Base-by-base conservation (phyloP, 2,888 invertebrate species). In the Osmoderma eremita region DNA sequence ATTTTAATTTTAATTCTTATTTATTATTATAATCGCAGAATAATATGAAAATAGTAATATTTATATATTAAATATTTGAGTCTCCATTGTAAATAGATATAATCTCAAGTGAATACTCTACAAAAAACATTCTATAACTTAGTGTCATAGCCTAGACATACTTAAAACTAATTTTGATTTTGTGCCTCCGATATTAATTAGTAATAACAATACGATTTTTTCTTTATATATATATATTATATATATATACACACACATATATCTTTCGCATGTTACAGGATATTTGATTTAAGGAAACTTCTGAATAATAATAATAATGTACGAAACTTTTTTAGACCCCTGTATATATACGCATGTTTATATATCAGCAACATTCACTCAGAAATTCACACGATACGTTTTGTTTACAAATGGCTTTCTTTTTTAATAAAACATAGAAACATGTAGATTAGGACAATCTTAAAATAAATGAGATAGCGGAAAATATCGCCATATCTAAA, bases 41-140 rank as follows among this genome's bases (percentile, higher is more conserved):
- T 78, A 78, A 78, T 79, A 78, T 76, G 78, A 79, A 79, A 79
- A 79, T 79, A 78, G 78, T 78, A 78, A 77, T 77, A 77, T 77
- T 76, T 78, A 76, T 76, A 75, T 70, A 62, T 70, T 77, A 77
- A 77, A 77, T 78, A 78, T 78, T 78, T 78, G 78, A 79, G 78
- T 79, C 79, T 78, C 78, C 79, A 77, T 77, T 79, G 78, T 79
- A 79, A 78, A 78, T 79, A 79, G 78, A 79, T 78, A 79, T 79
- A 79, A 78, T 78, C 77, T 78, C 77, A 78, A 76, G 77, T 78
- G 77, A 78, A 78, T 78, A 77, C 74, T 78, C 78, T 78, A 78
- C 78, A 78, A 78, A 79, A 78, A 77, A 78, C 61, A 51, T 62
- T 77, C 75, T 78, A 78, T 78, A 78, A 77, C 75, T 76, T 78